A percentile compares a stretch with the other conserved stretches of the same genome.
Evolutionary conservation across 1,140 invertebrate species (phyloP).

Genomic region (Propsilocerus akamusi): DNA sequence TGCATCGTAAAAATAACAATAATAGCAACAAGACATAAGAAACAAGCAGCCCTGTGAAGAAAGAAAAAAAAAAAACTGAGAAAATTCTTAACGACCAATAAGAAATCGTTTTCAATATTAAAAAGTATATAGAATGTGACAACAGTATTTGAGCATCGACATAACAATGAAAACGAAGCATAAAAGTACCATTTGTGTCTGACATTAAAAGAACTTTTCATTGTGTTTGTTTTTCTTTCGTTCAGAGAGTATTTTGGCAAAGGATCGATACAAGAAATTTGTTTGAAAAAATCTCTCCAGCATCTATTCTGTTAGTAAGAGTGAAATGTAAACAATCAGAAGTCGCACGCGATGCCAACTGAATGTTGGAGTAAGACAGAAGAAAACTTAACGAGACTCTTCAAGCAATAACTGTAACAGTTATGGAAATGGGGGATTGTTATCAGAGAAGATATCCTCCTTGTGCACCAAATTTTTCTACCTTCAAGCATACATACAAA

Average conservation of each 20-base stretch:
- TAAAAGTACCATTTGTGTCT: neutral
- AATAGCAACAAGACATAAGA: no score
- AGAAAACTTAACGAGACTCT: slow-evolving; percentile 1
- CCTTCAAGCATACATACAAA: neutral
- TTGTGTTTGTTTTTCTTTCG: neutral
- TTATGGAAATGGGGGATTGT: slow-evolving; percentile 1
- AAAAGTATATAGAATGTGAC: slow-evolving; percentile 3
- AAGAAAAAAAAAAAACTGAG: slow-evolving; percentile 1
- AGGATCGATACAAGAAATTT: no score
- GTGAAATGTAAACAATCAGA: no score
- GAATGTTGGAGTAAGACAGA: neutral
- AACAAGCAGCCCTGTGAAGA: neutral
- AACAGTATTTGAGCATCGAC: neutral
- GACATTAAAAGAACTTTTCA: neutral
- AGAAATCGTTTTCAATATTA: slow-evolving; percentile 3
- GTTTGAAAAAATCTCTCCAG: no score
- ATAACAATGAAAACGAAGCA: slow-evolving; percentile 2
- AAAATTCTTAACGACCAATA: slow-evolving; percentile 4
- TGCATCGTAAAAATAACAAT: neutral
- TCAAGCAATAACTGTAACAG: slow-evolving; percentile 3
- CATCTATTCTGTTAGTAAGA: no score
- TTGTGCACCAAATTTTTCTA: neutral
- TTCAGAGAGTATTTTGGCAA: no score
- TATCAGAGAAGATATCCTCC: neutral
- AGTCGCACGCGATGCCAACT: no score